A percentile compares a stretch with the other conserved stretches of the same genome.
phyloP scores from a whole-genome alignment of 2,113 vertebrate species.

The Lampris incognitus region DNA sequence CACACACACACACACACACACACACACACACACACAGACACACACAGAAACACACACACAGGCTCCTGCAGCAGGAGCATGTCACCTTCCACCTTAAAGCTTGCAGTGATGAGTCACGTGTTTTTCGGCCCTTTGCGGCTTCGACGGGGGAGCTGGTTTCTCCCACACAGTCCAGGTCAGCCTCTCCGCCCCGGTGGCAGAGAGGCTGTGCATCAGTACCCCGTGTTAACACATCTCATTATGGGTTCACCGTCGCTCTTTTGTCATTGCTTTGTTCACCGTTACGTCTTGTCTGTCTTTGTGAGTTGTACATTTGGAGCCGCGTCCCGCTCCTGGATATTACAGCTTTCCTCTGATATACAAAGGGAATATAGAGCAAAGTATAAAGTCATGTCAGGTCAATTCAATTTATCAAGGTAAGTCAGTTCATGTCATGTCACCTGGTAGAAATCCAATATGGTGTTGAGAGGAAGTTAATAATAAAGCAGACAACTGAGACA shows the following conservation, averaged over 20 bases:
- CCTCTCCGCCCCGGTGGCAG: constrained; percentile 12
- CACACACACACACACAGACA: background rate
- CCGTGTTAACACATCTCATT: constrained; percentile 22
- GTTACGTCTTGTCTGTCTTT: background rate
- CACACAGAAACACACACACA: background rate
- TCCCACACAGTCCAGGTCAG: constrained; percentile 5
- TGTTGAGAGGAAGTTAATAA: no score
- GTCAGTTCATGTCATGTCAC: no score
- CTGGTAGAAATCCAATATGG: no score
- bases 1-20: background rate
- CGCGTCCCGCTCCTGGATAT: no score
- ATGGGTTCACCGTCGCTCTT: constrained; percentile 15
- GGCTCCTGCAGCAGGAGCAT: constrained; percentile 32
- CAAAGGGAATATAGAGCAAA: no score
- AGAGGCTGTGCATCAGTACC: constrained; percentile 27
- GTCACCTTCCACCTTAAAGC: constrained; percentile 45
- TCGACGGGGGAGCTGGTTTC: constrained; percentile 40
- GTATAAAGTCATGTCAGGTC: no score
- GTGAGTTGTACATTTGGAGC: no score
- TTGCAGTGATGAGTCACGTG: constrained; percentile 45
- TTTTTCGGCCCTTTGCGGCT: constrained; percentile 45
- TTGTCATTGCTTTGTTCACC: background rate
- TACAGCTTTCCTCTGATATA: no score
- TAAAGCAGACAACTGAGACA: no score
- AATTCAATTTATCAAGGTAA: no score